Percentiles rank a stretch among this genome's conserved stretches.
phyloP scores from a whole-genome alignment of 2,888 invertebrate genomes.

The Athalia rosae region DNA sequence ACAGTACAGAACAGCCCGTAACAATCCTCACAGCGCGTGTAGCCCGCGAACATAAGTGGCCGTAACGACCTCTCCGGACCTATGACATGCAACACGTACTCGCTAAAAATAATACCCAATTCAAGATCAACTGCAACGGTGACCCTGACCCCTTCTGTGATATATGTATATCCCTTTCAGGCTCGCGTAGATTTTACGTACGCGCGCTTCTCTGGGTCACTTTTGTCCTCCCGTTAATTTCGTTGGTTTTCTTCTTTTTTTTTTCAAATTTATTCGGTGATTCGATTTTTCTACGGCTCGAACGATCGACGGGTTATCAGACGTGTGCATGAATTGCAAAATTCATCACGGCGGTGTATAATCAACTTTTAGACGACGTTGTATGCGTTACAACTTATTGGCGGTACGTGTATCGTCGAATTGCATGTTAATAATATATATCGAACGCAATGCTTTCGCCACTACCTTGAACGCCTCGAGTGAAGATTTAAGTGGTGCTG shows the following conservation, averaged over 20 bases:
- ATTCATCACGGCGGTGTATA: too few species aligned
- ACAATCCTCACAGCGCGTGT: slow-evolving; percentile 34
- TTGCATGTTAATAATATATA: too few species aligned
- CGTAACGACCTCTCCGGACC: slow-evolving; percentile 38
- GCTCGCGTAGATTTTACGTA: slow-evolving; percentile 9
- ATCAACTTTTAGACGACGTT: too few species aligned
- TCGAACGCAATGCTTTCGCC: slow-evolving; percentile 5
- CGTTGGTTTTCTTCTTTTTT: too few species aligned
- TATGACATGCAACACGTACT: slow-evolving; percentile 50
- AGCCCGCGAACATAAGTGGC: slow-evolving; percentile 27
- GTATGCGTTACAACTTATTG: too few species aligned
- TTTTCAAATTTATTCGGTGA: too few species aligned
- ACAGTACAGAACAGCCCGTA: slow-evolving; percentile 20
- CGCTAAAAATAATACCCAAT: slow-evolving; percentile 65
- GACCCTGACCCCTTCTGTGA: slow-evolving; percentile 59
- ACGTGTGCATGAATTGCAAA: too few species aligned
- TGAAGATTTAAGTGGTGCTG: slow-evolving; percentile 29
- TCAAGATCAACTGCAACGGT: slow-evolving; percentile 60
- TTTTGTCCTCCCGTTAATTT: too few species aligned
- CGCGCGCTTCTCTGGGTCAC: background rate
- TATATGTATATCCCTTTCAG: slow-evolving; percentile 22
- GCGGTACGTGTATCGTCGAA: too few species aligned
- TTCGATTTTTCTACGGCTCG: too few species aligned
- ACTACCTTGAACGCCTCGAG: slow-evolving; percentile 20
- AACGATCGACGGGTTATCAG: too few species aligned